Percentiles rank a stretch among this genome's conserved stretches.
Conservation (phyloP, 2,797 vertebrate species). For the Ptychadena robeensis region DNA sequence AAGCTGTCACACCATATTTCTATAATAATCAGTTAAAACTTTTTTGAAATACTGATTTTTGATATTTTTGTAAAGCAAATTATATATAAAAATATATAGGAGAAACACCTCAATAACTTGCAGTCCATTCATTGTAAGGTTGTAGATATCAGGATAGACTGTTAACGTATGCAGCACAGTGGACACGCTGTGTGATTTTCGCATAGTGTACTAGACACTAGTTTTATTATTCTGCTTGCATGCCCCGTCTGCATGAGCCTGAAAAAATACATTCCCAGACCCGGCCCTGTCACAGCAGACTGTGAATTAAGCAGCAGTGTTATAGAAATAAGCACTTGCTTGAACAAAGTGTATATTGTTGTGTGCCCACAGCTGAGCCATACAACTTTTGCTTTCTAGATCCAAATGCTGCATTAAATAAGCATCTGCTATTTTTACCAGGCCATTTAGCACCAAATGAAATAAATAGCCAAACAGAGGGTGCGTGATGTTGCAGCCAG, state of each 20-base stretch:
- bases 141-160: not conserved
- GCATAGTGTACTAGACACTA: conserved; percentile 28
- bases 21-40: too few species aligned
- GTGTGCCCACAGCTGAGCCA: conserved; percentile 41
- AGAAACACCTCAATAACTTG: not conserved
- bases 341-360: conserved; percentile 59
- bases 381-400: conserved; percentile 40
- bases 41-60: too few species aligned
- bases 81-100: too few species aligned
- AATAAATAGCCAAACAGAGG: conserved; percentile 54
- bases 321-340: conserved; percentile 49
- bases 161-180: not conserved
- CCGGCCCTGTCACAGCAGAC: conserved; percentile 42
- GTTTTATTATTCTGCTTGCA: conserved; percentile 44
- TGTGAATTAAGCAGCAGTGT: conserved; percentile 46
- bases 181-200: conserved; percentile 4
- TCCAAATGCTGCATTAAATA: conserved; percentile 53
- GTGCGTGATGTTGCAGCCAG: conserved; percentile 47
- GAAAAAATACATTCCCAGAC: conserved; percentile 53
- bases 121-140: not conserved
- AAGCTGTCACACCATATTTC: too few species aligned
- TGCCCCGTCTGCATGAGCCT: conserved; percentile 31
- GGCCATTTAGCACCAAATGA: conserved; percentile 60
- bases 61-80: too few species aligned
- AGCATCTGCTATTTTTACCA: conserved; percentile 60